phyloP scores from a whole-genome alignment of 1,140 invertebrate genomes.

The Diachasmimorpha longicaudata region DNA sequence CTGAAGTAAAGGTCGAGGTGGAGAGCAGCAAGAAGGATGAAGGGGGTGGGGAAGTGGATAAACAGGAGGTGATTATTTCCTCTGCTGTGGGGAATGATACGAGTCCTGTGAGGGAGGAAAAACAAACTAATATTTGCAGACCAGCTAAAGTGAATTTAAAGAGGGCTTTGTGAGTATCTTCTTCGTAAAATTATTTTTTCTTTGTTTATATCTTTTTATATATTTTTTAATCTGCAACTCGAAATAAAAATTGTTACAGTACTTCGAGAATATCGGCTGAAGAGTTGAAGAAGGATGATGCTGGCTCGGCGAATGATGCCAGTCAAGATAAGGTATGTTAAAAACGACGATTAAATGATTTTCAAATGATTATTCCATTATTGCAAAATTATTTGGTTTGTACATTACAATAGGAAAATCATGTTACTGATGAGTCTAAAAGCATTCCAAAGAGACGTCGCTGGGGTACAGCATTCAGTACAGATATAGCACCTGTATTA shows the following conservation, averaged over 20 bases:
- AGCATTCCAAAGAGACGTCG: constrained; percentile 56
- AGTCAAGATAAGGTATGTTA: constrained; percentile 44
- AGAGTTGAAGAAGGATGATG: constrained; percentile 38
- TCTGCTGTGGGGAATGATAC: constrained; percentile 34
- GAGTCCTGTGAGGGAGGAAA: constrained; percentile 19
- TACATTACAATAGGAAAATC: constrained; percentile 49
- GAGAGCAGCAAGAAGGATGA: neutral
- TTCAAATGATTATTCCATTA: neutral
- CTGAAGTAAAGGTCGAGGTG: neutral
- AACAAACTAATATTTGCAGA: constrained; percentile 37
- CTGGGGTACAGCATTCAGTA: constrained; percentile 53
- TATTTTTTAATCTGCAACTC: constrained; percentile 5
- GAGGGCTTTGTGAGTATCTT: constrained; percentile 53
- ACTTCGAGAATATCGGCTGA: constrained; percentile 37
- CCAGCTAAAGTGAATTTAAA: constrained; percentile 57
- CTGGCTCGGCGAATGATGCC: constrained; percentile 35
- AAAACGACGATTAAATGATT: neutral
- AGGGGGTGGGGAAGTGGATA: too few species aligned
- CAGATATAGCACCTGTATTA: constrained; percentile 53
- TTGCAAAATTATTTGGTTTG: too few species aligned
- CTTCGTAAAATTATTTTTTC: constrained; percentile 12
- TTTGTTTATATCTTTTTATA: neutral
- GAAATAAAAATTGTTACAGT: constrained; percentile 31
- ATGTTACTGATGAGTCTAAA: constrained; percentile 45
- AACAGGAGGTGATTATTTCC: constrained; percentile 27